Evolutionary conservation across 2,113 vertebrate genomes (phyloP).

Genomic region (Bagarius yarrelli): DNA sequence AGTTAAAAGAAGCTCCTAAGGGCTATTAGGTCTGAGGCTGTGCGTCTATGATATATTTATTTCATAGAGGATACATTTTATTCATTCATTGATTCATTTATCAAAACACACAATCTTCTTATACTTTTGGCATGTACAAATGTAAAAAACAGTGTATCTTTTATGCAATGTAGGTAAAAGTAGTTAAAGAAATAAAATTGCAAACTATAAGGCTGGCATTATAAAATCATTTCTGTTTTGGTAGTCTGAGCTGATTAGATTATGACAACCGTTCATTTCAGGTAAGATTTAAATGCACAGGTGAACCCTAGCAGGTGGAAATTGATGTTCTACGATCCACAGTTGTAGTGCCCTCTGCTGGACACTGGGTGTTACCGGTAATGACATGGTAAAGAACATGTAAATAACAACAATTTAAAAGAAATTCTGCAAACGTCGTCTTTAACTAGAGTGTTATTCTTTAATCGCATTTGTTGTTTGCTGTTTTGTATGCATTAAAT

Average conservation of each 20-base stretch:
- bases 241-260: not conserved
- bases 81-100: not conserved
- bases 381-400: not conserved
- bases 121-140: not conserved
- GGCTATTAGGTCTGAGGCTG: not conserved
- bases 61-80: no score
- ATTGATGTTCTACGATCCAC: slow-evolving; percentile 31
- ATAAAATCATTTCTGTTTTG: no score
- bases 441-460: not conserved
- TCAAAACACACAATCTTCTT: not conserved
- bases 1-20: not conserved
- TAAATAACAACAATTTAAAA: not conserved
- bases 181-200: not conserved
- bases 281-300: slow-evolving; percentile 16
- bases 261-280: not conserved
- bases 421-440: not conserved
- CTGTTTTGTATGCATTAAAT: no score
- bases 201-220: not conserved
- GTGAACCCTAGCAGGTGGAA: slow-evolving; percentile 36
- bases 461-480: not conserved
- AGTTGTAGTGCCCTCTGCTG: slow-evolving; percentile 69
- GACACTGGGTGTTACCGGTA: slow-evolving; percentile 44
- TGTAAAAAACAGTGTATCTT: not conserved
- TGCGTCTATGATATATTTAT: not conserved
- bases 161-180: not conserved